Evolutionary conservation across 2,113 vertebrate genomes (phyloP), one percentile per base, ranked within the genome.

Genomic region (Bambusicola thoracicus): DNA sequence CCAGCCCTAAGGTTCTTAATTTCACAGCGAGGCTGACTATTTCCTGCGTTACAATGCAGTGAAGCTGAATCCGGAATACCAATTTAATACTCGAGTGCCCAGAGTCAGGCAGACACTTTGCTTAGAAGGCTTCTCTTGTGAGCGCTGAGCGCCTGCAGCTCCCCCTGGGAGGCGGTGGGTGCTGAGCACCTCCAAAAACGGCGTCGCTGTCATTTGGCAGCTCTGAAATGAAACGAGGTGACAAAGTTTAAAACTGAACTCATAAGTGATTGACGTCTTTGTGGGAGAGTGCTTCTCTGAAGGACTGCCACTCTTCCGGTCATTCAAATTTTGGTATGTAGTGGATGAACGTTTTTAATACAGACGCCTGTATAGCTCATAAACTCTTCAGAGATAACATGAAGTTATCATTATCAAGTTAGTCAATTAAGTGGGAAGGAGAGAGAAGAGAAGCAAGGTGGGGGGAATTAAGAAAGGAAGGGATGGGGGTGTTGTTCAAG

Each of bases 51-150:
- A 44, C 91, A 70, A 59, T 17, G 20, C 21, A 87, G 70, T 67
- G 67, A 85, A 87, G 87, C 49, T 89, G 85, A 74, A 94, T 77
- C 75, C 29, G 74, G 81, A 90, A 66, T 66, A 93, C 92, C 74
- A 91, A 91, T 96, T 96, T 92, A 89, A 93, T 96, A 93, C 91
- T 91, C 83, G 75, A 93, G 51, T 89, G 87, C 94, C 81, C 91
- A 68, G 81, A 91, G 38, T 79, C 59, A 92, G 81, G 89, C 75
- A 91, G 46, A 74, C 55, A 44, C 56, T 89, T 85, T 93, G 55
- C 68, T 67, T 94, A 67, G 94, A 94, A 95, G 94, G 82, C 87
- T 92, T 94, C 70, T 87, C 89, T 87, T 92, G 91, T 84, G 91
- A 5, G 1, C 1, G 8, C 29, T 1, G 4, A 95, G 43, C 32